Evolutionary conservation across 2,888 invertebrate genomes (phyloP).

Genomic region (Orchestes rusci): DNA sequence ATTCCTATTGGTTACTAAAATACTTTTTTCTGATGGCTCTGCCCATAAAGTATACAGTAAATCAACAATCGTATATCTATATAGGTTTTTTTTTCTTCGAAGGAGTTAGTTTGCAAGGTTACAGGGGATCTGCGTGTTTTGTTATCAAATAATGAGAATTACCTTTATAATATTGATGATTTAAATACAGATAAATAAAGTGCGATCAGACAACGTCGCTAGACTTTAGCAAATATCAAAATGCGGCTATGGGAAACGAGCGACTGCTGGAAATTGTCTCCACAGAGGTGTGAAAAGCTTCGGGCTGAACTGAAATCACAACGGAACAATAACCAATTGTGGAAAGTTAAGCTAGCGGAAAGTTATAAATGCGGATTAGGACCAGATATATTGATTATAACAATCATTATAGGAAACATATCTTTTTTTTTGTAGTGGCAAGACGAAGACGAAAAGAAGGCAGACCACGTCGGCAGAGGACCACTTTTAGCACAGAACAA

Average conservation of each 20-base stretch:
- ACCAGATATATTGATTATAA: too few relatives aligned
- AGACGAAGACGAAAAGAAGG: slow-evolving; percentile 69
- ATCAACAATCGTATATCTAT: too few relatives aligned
- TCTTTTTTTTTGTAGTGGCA: slow-evolving; percentile 18
- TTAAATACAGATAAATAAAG: too few relatives aligned
- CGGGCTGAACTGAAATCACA: slow-evolving; percentile 5
- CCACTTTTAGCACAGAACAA: slow-evolving; percentile 92
- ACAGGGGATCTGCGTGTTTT: slow-evolving; percentile 10
- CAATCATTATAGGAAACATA: too few relatives aligned
- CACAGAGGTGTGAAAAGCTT: slow-evolving; percentile 31
- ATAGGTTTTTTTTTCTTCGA: too few relatives aligned
- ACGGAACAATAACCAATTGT: slow-evolving; percentile 20
- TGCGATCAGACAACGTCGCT: too few relatives aligned
- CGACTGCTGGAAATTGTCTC: slow-evolving; percentile 23
- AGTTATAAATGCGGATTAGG: slow-evolving; percentile 15
- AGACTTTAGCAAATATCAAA: too few relatives aligned
- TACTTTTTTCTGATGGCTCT: too few relatives aligned
- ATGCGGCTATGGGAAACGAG: slow-evolving; percentile 14
- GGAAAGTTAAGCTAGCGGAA: slow-evolving; percentile 11
- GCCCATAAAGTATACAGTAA: too few relatives aligned
- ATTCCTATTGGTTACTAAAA: too few relatives aligned
- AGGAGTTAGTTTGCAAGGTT: slow-evolving; percentile 9
- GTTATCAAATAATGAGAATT: too few relatives aligned
- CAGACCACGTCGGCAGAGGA: slow-evolving; percentile 80
- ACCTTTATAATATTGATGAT: too few relatives aligned